Evolutionary conservation across 2,113 vertebrate genomes (phyloP).

Genomic region (Cyphomyrus plagiostoma): DNA sequence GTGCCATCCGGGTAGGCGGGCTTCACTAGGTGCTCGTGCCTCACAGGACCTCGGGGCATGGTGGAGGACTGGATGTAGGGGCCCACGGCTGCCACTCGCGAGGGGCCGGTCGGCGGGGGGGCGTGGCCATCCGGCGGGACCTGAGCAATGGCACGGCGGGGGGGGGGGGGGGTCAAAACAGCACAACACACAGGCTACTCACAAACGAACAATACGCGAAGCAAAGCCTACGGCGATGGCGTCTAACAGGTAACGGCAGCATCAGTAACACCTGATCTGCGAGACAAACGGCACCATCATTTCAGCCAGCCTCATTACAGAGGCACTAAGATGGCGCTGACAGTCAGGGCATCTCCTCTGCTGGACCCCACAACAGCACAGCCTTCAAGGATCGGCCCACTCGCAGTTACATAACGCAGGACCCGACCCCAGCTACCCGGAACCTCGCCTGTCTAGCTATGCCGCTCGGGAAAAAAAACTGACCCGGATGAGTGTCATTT

Average conservation of each 20-base stretch:
- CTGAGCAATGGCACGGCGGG: constrained; percentile 44
- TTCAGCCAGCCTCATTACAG: not conserved
- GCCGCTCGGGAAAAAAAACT: not conserved
- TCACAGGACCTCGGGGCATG: constrained; percentile 76
- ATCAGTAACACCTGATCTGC: not conserved
- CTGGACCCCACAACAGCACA: not conserved
- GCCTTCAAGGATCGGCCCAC: not conserved
- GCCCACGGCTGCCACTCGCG: constrained; percentile 89
- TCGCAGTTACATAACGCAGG: not conserved
- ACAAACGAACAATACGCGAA: not conserved
- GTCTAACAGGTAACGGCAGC: not conserved
- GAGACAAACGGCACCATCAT: not conserved
- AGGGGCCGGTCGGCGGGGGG: constrained; percentile 64
- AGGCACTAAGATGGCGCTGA: not conserved
- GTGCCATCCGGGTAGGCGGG: constrained; percentile 75
- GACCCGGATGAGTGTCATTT: not conserved
- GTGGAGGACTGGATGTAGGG: constrained; percentile 96
- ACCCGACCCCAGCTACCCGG: not conserved
- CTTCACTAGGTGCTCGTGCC: constrained; percentile 82
- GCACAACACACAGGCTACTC: not conserved
- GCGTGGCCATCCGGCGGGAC: constrained; percentile 62
- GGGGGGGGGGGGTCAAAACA: not conserved
- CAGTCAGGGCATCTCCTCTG: not conserved
- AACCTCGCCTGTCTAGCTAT: not conserved
- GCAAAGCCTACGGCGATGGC: not conserved